Percentiles rank a stretch among this genome's conserved stretches.
These are phyloP conservation scores for Labeo rohita DNA, from an alignment of 2,113 vertebrate species.

Conservation along the genomic window DNA sequence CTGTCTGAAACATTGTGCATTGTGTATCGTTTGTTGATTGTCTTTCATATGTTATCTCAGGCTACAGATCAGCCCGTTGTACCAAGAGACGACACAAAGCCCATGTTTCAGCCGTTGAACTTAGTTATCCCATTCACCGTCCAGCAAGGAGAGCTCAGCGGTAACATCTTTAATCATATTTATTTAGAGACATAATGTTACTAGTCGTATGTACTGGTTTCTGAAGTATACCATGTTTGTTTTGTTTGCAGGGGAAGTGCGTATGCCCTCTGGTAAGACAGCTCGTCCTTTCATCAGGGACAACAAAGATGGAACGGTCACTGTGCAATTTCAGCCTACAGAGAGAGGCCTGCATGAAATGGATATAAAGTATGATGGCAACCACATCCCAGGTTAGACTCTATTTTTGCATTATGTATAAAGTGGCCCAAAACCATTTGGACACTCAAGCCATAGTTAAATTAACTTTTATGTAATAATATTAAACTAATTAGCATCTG, in stretches of 20 bases:
- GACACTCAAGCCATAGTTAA: background rate
- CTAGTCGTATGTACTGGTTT: background rate
- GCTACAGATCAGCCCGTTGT: conserved; percentile 89
- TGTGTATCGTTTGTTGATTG: background rate
- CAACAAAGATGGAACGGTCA: conserved; percentile 95
- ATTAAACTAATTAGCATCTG: background rate
- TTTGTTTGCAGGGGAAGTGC: conserved; percentile 85
- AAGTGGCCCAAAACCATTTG: background rate
- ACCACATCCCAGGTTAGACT: conserved; percentile 90
- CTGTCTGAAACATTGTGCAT: background rate
- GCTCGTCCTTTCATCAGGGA: conserved; percentile 88
- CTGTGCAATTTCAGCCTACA: conserved; percentile 87
- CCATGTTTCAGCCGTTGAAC: conserved; percentile 90
- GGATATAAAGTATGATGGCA: conserved; percentile 96
- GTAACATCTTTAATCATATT: conserved; percentile 66
- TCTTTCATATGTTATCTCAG: conserved; percentile 66
- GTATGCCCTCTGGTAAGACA: conserved; percentile 94
- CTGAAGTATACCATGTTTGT: background rate
- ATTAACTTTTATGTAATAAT: background rate
- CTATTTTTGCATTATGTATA: background rate
- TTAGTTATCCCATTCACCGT: conserved; percentile 92
- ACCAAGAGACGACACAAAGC: conserved; percentile 82
- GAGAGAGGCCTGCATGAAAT: conserved; percentile 95
- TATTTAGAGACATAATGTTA: background rate
- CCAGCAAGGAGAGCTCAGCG: conserved; percentile 94